Evolutionary conservation across 2,113 vertebrate species (phyloP).

Genomic region (Gymnobelideus leadbeateri): DNA sequence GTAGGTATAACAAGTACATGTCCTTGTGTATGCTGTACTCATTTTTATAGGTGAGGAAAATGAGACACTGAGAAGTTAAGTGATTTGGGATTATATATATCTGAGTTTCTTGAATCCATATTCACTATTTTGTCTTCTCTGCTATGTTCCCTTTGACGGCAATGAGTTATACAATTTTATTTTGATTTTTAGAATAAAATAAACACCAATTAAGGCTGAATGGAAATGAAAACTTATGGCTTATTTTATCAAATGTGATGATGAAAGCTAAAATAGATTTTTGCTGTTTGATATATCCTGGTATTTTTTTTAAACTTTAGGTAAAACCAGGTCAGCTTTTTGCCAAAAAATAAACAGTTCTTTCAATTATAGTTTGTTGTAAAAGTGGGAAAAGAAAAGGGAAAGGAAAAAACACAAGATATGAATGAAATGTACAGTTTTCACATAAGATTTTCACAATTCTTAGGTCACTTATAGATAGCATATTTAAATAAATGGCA

Average conservation of each 20-base stretch:
- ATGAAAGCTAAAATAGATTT: constrained; percentile 35
- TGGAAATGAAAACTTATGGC: constrained; percentile 22
- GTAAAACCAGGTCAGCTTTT: constrained; percentile 40
- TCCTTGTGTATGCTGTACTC: neutral
- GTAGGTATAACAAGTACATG: neutral
- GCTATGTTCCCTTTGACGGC: neutral
- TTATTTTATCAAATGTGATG: constrained; percentile 42
- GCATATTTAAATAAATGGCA: neutral
- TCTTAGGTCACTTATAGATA: neutral
- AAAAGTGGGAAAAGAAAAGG: neutral
- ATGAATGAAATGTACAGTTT: neutral
- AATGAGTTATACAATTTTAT: neutral
- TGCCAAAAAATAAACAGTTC: neutral
- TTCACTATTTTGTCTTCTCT: neutral
- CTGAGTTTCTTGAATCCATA: neutral
- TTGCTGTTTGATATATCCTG: constrained; percentile 17
- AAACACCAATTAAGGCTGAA: neutral
- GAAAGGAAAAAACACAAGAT: neutral
- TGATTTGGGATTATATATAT: neutral
- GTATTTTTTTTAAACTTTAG: constrained; percentile 17
- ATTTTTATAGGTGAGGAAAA: neutral
- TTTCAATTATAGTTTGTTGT: constrained; percentile 13
- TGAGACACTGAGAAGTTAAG: neutral
- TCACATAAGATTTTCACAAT: neutral
- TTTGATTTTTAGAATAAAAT: neutral